These are phyloP conservation scores for Zele albiditarsus DNA, from an alignment of 2,888 invertebrate species.

Conservation along the genomic window DNA sequence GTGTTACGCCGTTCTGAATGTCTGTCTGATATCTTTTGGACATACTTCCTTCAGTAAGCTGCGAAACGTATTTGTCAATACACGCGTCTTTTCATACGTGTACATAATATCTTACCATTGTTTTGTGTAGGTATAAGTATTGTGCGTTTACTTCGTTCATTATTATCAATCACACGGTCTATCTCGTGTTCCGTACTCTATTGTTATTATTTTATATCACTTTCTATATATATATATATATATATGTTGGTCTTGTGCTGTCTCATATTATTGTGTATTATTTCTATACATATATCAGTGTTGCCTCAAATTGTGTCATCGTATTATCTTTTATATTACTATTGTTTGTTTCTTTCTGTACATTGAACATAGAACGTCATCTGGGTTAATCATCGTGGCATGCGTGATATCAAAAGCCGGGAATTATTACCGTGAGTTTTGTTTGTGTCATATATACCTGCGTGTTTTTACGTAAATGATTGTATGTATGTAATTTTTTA, in stretches of 20 bases:
- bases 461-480: background rate
- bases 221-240: background rate
- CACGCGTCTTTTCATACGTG: background rate
- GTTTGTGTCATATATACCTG: background rate
- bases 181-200: background rate
- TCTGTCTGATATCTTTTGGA: constrained; percentile 15
- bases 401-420: constrained; percentile 9
- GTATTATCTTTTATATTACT: background rate
- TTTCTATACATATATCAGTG: constrained; percentile 5
- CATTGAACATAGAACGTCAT: constrained; percentile 4
- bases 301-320: constrained; percentile 16
- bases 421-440: constrained; percentile 18
- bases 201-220: background rate
- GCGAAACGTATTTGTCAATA: constrained; percentile 1
- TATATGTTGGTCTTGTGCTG: background rate
- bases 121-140: background rate
- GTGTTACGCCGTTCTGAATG: constrained; percentile 32
- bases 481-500: background rate
- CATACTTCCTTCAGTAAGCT: constrained; percentile 11
- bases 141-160: background rate
- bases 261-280: background rate
- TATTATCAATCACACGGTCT: background rate
- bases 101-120: background rate
- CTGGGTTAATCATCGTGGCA: constrained; percentile 20
- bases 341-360: constrained; percentile 1